These are phyloP conservation scores for Ochropleura plecta DNA, from an alignment of 2,888 invertebrate species.

Conservation along the genomic window DNA sequence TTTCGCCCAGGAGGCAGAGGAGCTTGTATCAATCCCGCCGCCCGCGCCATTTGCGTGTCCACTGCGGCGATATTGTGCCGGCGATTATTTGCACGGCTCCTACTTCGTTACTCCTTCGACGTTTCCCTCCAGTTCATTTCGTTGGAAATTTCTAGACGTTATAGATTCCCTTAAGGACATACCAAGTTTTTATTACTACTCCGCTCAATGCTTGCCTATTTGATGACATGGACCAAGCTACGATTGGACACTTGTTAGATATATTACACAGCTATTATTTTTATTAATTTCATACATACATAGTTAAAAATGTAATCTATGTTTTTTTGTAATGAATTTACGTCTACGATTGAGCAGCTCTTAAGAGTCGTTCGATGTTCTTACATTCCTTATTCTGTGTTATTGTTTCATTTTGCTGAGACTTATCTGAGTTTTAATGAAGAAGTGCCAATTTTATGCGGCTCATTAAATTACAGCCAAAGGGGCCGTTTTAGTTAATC, in stretches of 20 bases:
- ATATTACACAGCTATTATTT: slow-evolving; percentile 21
- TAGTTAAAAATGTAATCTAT: slow-evolving; percentile 4
- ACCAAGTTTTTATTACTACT: slow-evolving; percentile 63
- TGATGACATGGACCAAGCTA: slow-evolving; percentile 56
- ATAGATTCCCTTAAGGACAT: slow-evolving; percentile 70
- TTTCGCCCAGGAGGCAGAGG: slow-evolving; percentile 60
- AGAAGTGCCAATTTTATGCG: slow-evolving; percentile 27
- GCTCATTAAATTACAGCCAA: slow-evolving; percentile 23
- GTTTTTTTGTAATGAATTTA: slow-evolving; percentile 17
- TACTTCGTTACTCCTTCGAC: slow-evolving; percentile 28
- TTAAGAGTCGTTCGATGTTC: slow-evolving; percentile 8
- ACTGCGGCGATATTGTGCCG: slow-evolving; percentile 31
- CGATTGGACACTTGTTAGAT: slow-evolving; percentile 20
- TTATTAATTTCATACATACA: slow-evolving; percentile 23
- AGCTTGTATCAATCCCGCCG: slow-evolving; percentile 55
- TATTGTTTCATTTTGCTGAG: slow-evolving; percentile 20
- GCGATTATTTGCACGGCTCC: slow-evolving; percentile 47
- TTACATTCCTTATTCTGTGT: slow-evolving; percentile 15
- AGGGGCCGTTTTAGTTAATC: slow-evolving; percentile 37
- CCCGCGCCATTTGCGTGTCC: slow-evolving; percentile 40
- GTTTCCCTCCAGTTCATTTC: slow-evolving; percentile 64
- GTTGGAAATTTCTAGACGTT: slow-evolving; percentile 59
- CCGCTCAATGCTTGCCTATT: slow-evolving; percentile 50
- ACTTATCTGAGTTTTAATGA: slow-evolving; percentile 7
- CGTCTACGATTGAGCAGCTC: not conserved